These are phyloP conservation scores for Zosterops lateralis DNA, from an alignment of 2,113 vertebrate genomes.

Conservation along the genomic window DNA sequence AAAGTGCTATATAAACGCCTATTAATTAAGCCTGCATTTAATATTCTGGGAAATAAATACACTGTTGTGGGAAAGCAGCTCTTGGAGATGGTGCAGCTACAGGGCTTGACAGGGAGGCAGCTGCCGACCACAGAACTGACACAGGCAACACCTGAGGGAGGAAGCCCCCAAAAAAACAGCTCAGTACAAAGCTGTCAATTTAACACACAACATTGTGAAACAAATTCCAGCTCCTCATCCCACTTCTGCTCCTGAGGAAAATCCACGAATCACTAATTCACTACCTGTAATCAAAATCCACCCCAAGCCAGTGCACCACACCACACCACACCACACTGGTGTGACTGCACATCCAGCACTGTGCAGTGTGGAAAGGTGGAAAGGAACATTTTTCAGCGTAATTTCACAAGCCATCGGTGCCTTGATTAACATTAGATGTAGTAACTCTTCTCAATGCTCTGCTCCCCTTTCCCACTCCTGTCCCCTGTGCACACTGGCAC, in stretches of 20 bases:
- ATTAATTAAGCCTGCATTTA: slow-evolving; percentile 51
- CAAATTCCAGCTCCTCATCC: background rate
- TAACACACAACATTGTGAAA: background rate
- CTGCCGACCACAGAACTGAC: background rate
- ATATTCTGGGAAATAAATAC: slow-evolving; percentile 35
- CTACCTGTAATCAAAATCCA: background rate
- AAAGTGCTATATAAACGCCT: background rate
- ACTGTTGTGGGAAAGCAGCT: background rate
- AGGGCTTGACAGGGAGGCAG: background rate
- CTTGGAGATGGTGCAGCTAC: background rate
- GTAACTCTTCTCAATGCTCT: background rate
- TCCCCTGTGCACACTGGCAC: background rate
- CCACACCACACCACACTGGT: background rate
- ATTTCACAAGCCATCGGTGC: background rate
- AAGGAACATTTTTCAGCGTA: background rate
- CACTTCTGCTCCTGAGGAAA: background rate
- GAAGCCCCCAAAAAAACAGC: background rate
- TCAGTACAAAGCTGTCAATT: background rate
- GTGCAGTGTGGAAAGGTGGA: background rate
- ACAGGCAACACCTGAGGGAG: background rate
- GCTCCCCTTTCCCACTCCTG: background rate
- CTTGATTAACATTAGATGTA: background rate
- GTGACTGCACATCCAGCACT: background rate
- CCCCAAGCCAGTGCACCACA: background rate
- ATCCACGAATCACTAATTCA: background rate